Base-by-base conservation (phyloP, 2,113 vertebrate species). In the Silurus glanis region DNA sequence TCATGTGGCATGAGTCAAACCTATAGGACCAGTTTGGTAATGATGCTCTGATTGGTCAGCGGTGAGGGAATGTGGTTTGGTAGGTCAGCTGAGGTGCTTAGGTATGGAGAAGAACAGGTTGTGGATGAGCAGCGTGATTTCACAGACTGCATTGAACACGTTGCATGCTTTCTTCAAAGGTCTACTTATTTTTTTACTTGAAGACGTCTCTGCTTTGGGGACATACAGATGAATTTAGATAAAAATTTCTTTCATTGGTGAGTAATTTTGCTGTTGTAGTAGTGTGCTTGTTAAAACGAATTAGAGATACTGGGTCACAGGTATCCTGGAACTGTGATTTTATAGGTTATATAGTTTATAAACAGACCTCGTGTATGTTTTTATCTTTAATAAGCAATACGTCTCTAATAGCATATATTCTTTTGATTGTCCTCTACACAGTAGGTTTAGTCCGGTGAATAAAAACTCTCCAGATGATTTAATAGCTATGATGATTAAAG, bases 61-160 rank as follows among this genome's bases (percentile, higher is more conserved):
- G 2, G 67, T 47, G 69, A 84, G 61, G 58, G 86, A 87, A 85
- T 76, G 74, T 89, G 87, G 92, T 89, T 62, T 91, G 89, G 91
- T 89, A 83, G 51, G 84, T 90, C 61, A 86, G 89, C 71, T 84
- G 69, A 78, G 79, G 72, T 71, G 82, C 59, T 88, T 45, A 88
- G 92, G 91, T 91, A 90, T 92, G 88, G 83, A 87, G 93, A 87
- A 58, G 82, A 94, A 92, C 93, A 88, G 92, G 93, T 94, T 92
- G 82, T 84, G 23, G 81, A 81, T 64, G 90, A 80, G 69, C 25
- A 23, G 61, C 49, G 9, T 59, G 83, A 84, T 19, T 2, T 91
- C 87, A 84, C 47, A 90, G 88, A 82, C 85, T 89, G 85, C 51
- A 78, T 89, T 84, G 53, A 61, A 86, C 88, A 45, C 51, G 12